Evolutionary conservation across 2,797 vertebrate species (phyloP).

Genomic region (Sebastes oblongus): DNA sequence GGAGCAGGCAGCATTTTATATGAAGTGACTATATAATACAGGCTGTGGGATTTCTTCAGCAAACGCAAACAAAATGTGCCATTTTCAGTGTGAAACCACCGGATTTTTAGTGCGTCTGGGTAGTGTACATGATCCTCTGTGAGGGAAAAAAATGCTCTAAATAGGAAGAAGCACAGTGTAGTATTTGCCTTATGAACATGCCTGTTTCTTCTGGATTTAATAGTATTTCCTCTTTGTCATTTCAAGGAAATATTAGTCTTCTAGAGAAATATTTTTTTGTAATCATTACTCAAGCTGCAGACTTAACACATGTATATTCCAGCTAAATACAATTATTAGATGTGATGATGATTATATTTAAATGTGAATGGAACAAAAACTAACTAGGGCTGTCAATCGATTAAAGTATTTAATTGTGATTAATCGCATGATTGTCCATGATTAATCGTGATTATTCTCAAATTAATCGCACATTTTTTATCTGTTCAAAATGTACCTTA

Average conservation of each 20-base stretch:
- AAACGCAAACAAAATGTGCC: background rate
- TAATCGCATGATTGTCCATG: too few relatives aligned
- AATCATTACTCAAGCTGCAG: background rate
- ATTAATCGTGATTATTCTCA: too few relatives aligned
- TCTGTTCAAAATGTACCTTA: too few relatives aligned
- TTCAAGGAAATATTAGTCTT: background rate
- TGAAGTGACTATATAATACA: too few relatives aligned
- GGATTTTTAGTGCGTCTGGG: too few relatives aligned
- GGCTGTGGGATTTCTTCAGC: background rate
- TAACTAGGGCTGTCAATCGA: background rate
- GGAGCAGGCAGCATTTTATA: background rate
- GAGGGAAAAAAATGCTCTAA: background rate
- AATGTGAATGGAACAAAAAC: conserved; percentile 17
- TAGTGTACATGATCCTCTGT: background rate
- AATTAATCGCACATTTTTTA: too few relatives aligned
- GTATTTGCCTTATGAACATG: background rate
- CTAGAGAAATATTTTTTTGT: background rate
- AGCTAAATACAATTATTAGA: background rate
- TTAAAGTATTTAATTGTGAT: too few relatives aligned
- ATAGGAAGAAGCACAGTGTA: background rate
- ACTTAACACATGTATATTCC: too few relatives aligned
- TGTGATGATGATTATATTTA: background rate
- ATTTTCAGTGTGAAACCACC: background rate
- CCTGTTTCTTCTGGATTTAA: background rate
- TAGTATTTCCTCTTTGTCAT: background rate